phyloP scores from a whole-genome alignment of 2,888 invertebrate genomes.

The Myopa testacea region DNA sequence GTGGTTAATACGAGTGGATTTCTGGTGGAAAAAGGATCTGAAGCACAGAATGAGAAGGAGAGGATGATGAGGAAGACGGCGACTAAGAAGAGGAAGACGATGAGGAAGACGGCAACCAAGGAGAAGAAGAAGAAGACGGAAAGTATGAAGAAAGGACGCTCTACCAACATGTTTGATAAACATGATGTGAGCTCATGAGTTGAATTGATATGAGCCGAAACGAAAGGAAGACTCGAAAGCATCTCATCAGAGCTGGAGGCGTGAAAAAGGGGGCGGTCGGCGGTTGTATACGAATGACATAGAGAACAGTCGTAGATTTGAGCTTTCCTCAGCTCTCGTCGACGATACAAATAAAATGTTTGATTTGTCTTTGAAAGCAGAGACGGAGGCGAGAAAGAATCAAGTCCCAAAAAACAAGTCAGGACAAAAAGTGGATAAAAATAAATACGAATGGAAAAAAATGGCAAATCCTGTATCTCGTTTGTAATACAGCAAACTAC shows the following conservation, averaged over 20 bases:
- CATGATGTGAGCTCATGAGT: neutral
- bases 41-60: too few species aligned
- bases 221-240: neutral
- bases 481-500: constrained; percentile 40
- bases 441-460: constrained; percentile 57
- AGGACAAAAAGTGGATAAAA: constrained; percentile 43
- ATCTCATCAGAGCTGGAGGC: neutral
- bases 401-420: neutral
- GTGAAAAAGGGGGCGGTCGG: neutral
- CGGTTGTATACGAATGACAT: neutral
- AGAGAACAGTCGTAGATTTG: neutral
- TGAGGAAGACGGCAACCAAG: too few species aligned
- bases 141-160: neutral
- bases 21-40: too few species aligned
- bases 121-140: too few species aligned
- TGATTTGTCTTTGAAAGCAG: neutral
- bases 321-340: neutral
- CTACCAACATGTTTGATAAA: neutral
- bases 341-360: neutral
- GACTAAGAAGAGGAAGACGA: too few species aligned
- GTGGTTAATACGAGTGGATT: too few species aligned
- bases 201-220: neutral
- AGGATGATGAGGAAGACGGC: too few species aligned
- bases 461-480: constrained; percentile 29
- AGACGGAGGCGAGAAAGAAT: neutral